Evolutionary conservation across 2,113 vertebrate species (phyloP).

Genomic region (Periophthalmodon schlosseri): DNA sequence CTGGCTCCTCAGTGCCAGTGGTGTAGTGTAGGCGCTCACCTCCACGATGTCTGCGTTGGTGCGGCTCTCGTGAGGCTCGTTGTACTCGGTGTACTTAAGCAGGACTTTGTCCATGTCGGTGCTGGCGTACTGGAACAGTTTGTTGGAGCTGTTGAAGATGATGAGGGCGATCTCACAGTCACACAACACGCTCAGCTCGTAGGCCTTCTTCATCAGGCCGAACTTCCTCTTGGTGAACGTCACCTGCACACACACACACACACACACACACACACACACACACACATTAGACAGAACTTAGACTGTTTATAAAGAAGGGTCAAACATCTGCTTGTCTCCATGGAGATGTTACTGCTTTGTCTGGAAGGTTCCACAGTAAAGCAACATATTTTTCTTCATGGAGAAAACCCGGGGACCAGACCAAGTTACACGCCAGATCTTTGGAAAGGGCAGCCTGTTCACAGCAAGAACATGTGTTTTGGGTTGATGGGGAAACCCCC

Average conservation of each 20-base stretch:
- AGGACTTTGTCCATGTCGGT: constrained; percentile 97
- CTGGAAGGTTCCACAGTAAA: too few relatives aligned
- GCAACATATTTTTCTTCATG: too few relatives aligned
- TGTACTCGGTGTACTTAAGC: constrained; percentile 99
- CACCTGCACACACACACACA: constrained; percentile 79
- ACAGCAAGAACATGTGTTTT: too few relatives aligned
- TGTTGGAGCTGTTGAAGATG: constrained; percentile 99
- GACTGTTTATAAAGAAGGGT: too few relatives aligned
- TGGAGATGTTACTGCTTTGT: too few relatives aligned
- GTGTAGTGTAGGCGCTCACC: constrained; percentile 79
- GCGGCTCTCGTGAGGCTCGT: constrained; percentile 98
- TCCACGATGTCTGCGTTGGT: constrained; percentile 99
- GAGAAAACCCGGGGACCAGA: too few relatives aligned
- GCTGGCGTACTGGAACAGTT: constrained; percentile 99
- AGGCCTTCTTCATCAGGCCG: constrained; percentile 99
- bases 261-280: too few relatives aligned
- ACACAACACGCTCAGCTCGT: constrained; percentile 97
- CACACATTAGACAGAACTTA: too few relatives aligned
- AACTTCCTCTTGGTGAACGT: constrained; percentile 99
- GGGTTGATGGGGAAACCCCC: too few relatives aligned
- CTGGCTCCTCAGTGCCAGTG: not conserved
- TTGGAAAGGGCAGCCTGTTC: too few relatives aligned
- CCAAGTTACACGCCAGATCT: too few relatives aligned
- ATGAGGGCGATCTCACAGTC: constrained; percentile 99
- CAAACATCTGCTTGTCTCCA: too few relatives aligned